phyloP scores from a whole-genome alignment of 2,797 vertebrate genomes.

The Pagetopsis macropterus region DNA sequence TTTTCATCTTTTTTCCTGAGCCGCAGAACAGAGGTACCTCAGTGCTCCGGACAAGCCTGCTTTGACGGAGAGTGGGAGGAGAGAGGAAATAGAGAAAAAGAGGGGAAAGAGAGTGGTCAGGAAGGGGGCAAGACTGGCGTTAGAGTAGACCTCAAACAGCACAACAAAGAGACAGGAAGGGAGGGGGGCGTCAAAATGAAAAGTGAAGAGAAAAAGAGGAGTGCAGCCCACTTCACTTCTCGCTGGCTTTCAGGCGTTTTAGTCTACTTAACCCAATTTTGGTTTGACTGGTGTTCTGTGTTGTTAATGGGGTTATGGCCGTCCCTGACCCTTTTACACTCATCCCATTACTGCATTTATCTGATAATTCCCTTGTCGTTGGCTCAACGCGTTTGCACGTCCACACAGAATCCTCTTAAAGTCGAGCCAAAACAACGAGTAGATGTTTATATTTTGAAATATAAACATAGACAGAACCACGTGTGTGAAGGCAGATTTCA shows the following conservation, averaged over 20 bases:
- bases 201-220: constrained; percentile 33
- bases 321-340: constrained; percentile 35
- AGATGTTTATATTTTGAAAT: constrained; percentile 12
- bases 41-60: constrained; percentile 77
- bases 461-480: not conserved
- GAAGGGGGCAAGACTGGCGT: constrained; percentile 60
- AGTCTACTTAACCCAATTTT: constrained; percentile 41
- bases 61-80: constrained; percentile 71
- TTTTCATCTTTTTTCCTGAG: constrained; percentile 53
- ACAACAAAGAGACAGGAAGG: constrained; percentile 45
- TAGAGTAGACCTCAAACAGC: constrained; percentile 48
- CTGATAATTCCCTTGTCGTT: constrained; percentile 50
- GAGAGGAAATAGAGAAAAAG: constrained; percentile 73
- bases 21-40: constrained; percentile 76
- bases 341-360: constrained; percentile 38
- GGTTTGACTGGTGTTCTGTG: constrained; percentile 37
- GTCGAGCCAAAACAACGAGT: constrained; percentile 1
- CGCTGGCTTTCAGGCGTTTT: constrained; percentile 40
- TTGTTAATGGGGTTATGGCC: constrained; percentile 26
- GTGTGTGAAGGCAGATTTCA: not conserved
- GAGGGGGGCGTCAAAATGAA: constrained; percentile 17
- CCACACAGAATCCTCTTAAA: constrained; percentile 39
- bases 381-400: constrained; percentile 40
- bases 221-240: constrained; percentile 20
- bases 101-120: constrained; percentile 63